Evolutionary conservation across 2,888 invertebrate genomes (phyloP).

Genomic region (Minunthozetes semirufus): DNA sequence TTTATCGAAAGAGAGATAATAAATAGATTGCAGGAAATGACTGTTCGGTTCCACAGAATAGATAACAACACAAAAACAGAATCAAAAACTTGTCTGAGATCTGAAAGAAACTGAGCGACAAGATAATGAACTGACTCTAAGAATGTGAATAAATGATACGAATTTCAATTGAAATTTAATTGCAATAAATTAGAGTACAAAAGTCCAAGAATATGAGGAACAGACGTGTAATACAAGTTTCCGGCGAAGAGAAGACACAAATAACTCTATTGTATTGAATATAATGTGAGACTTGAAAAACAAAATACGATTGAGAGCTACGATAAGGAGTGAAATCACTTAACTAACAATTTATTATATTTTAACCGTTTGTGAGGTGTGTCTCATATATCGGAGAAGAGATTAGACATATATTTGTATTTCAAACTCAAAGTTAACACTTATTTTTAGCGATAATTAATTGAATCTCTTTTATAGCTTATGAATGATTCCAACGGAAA

Average conservation of each 20-base stretch:
- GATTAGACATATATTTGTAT: background rate
- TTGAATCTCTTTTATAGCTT: too few relatives aligned
- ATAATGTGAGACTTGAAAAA: background rate
- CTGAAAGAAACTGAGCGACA: background rate
- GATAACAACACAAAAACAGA: background rate
- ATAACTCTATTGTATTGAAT: background rate
- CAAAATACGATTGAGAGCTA: background rate
- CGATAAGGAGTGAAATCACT: background rate
- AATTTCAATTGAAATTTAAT: background rate
- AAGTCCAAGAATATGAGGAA: background rate
- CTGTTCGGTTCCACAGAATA: background rate
- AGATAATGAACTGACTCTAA: background rate
- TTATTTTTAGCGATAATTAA: too few relatives aligned
- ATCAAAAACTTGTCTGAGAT: background rate
- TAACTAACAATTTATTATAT: background rate
- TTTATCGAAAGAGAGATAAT: background rate
- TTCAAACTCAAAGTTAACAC: too few relatives aligned
- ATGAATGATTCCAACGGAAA: too few relatives aligned
- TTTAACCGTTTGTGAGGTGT: background rate
- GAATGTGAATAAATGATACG: background rate
- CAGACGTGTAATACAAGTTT: background rate
- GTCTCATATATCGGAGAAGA: background rate
- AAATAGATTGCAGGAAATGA: slow-evolving; percentile 1
- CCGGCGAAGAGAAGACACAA: background rate
- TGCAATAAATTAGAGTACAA: background rate